Percentiles rank a stretch among this genome's conserved stretches.
phyloP scores from a whole-genome alignment of 1,140 invertebrate species.

The Cyclargus thomasi region DNA sequence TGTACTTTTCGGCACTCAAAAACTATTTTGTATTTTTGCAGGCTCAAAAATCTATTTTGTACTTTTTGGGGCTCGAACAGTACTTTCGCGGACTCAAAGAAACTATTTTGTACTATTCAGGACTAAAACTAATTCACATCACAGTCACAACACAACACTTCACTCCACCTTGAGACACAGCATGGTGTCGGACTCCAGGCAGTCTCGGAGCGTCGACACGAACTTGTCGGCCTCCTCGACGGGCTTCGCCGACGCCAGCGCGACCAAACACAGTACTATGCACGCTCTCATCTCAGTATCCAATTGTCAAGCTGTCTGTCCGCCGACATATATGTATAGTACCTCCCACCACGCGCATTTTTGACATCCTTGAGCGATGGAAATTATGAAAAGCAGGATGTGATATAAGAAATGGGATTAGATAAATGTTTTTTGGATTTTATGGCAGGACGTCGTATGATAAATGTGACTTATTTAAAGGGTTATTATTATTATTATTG shows the following conservation, averaged over 20 bases:
- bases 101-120: too few relatives aligned
- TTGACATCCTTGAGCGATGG: constrained; percentile 25
- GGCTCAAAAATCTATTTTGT: too few relatives aligned
- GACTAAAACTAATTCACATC: not conserved
- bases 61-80: too few relatives aligned
- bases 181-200: constrained; percentile 60
- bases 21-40: too few relatives aligned
- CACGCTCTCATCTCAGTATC: constrained; percentile 56
- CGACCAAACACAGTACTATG: constrained; percentile 45
- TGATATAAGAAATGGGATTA: too few relatives aligned
- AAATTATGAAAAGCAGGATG: too few relatives aligned
- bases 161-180: constrained; percentile 67
- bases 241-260: constrained; percentile 43
- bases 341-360: constrained; percentile 45
- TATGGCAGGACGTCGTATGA: too few relatives aligned
- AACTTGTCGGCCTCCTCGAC: constrained; percentile 55
- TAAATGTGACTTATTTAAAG: too few relatives aligned
- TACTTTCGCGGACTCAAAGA: too few relatives aligned
- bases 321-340: constrained; percentile 29
- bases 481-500: too few relatives aligned
- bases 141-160: constrained; percentile 37
- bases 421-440: too few relatives aligned
- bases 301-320: constrained; percentile 50
- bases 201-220: constrained; percentile 55
- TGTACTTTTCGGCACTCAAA: too few relatives aligned